Percentiles rank a stretch among this genome's conserved stretches.
phyloP scores from a whole-genome alignment of 1,140 invertebrate species.

The Drosophila nannoptera region DNA sequence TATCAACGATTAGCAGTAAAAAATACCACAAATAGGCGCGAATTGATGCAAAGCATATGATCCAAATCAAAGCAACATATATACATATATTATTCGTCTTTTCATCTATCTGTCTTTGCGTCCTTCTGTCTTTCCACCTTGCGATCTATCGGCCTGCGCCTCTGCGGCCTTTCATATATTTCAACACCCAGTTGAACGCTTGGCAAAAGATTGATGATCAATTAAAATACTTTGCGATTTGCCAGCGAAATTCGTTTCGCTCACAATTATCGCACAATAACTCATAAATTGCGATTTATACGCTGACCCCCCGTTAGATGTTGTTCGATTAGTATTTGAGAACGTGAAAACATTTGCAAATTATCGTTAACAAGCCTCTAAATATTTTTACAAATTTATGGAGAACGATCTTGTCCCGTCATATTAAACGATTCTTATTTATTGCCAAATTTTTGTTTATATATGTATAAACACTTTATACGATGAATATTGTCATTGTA shows the following conservation, averaged over 20 bases:
- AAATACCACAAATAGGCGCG: conserved; percentile 38
- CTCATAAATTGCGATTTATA: conserved; percentile 50
- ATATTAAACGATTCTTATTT: neutral
- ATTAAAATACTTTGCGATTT: conserved; percentile 64
- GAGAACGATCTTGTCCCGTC: neutral
- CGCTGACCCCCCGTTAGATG: conserved; percentile 11
- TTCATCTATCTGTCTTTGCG: conserved; percentile 11
- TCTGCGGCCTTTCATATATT: conserved; percentile 7
- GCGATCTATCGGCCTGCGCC: too few relatives aligned
- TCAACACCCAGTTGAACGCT: conserved; percentile 11
- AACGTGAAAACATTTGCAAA: conserved; percentile 8
- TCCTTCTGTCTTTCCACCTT: too few relatives aligned
- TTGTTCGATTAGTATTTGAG: conserved; percentile 10
- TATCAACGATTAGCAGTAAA: conserved; percentile 21
- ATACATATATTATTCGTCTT: conserved; percentile 30
- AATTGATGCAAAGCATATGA: conserved; percentile 57
- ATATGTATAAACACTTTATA: neutral
- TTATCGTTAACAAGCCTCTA: conserved; percentile 16
- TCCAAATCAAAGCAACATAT: conserved; percentile 18
- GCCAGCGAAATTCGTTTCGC: conserved; percentile 51
- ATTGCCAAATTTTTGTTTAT: neutral
- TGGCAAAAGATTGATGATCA: conserved; percentile 64
- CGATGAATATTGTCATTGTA: conserved; percentile 2
- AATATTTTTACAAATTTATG: conserved; percentile 2
- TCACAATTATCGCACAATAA: conserved; percentile 66